These are phyloP conservation scores for Philypnodon macrostomus DNA, from an alignment of 2,797 vertebrate genomes.

Conservation along the genomic window DNA sequence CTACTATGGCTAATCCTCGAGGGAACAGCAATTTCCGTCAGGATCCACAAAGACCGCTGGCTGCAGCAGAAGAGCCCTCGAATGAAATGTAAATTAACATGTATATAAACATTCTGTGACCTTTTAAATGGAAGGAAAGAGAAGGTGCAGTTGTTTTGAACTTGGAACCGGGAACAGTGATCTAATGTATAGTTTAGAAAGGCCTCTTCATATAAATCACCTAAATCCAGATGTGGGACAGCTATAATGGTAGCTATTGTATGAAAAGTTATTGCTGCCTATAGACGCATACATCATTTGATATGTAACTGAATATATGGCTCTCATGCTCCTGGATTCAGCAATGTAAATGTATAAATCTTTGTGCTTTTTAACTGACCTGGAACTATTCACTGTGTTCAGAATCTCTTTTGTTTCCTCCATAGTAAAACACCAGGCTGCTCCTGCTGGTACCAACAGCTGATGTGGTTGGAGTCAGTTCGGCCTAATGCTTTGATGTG, in stretches of 20 bases:
- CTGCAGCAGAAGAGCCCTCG: conserved; percentile 20
- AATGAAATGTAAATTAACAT: conserved; percentile 48
- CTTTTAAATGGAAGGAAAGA: conserved; percentile 19
- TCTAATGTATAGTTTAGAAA: conserved; percentile 45
- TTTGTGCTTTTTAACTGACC: conserved; percentile 19
- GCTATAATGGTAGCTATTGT: conserved; percentile 1
- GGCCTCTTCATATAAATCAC: conserved; percentile 39
- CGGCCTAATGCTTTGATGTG: conserved; percentile 16
- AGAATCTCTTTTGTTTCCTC: conserved; percentile 30
- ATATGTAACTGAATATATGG: conserved; percentile 10
- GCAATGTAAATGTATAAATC: conserved; percentile 11
- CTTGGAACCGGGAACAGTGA: conserved; percentile 57
- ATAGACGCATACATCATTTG: conserved; percentile 10
- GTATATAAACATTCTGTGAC: conserved; percentile 48
- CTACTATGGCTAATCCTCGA: conserved; percentile 49
- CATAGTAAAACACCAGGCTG: conserved; percentile 46
- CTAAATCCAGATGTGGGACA: conserved; percentile 47
- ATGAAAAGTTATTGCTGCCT: conserved; percentile 1
- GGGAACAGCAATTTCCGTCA: conserved; percentile 39
- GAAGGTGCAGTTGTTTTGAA: conserved; percentile 52
- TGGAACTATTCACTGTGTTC: conserved; percentile 31
- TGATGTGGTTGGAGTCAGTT: conserved; percentile 26
- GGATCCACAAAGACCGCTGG: conserved; percentile 40
- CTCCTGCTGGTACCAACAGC: conserved; percentile 45
- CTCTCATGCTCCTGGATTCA: conserved; percentile 7